Evolutionary conservation across 2,113 vertebrate species (phyloP), one percentile per base, ranked within the genome.

Genomic region (Orthonyx spaldingii): DNA sequence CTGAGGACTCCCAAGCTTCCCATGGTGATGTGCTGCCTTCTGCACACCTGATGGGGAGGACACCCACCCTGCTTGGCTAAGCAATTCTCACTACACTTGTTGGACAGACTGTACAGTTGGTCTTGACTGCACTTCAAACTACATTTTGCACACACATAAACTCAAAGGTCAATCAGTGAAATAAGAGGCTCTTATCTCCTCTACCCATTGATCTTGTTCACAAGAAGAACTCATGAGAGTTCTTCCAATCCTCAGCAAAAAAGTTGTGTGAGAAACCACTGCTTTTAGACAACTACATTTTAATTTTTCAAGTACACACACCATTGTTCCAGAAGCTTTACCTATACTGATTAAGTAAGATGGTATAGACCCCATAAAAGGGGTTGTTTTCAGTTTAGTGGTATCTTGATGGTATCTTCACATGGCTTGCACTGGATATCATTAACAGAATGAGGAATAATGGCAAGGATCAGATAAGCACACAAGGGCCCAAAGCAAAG

Each of bases 21-120:
- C 23, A 49, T 0, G 3, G 55, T 1, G 12, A 23, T 2, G 11
- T 24, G 42, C 8, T 32, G 61, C 24, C 66, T 60, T 19, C 72
- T n/a, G 50, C 59, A 63, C 33, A 30, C 6, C 37, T 41, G 33
- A 49, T 49, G 46, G 17, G 37, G 42, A 81, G 50, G 32, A 57
- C 1, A 9, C 6, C 20, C 24, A 18, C 2, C 3, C 71, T 66
- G 32, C 39, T 32, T 0, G 0, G 23, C 46, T 53, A 56, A 26
- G 49, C 10, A 46, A 20, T 11, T 77, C 50, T 53, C 66, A 27
- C 50, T 46, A 4, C 23, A 24, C 35, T 24, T 46, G 18, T 14
- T 53, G 44, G 16, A 78, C 61, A 32, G 32, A 17, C 71, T 42
- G 20, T 15, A 63, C 16, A 47, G 39, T 3, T 61, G 52, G n/a